A percentile compares a stretch with the other conserved stretches of the same genome.
Conservation (phyloP, 2,113 vertebrate genomes). For the Chunga burmeisteri region DNA sequence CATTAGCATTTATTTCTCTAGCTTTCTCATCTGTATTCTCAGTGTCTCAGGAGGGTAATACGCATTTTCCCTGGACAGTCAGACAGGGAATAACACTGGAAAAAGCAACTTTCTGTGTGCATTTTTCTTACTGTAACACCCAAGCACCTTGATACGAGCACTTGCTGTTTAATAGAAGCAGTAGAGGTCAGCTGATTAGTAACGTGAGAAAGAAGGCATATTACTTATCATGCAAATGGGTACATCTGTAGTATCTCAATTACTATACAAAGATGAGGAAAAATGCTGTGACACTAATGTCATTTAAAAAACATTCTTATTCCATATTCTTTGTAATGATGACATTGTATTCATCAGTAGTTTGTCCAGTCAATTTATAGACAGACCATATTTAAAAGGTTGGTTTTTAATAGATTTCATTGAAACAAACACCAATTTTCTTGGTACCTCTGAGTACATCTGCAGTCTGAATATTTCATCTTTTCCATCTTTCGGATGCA, state of each 20-base stretch:
- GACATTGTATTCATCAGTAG: background rate
- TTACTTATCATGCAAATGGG: background rate
- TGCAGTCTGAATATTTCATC: background rate
- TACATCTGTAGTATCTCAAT: background rate
- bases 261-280: background rate
- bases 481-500: background rate
- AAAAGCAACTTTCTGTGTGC: background rate
- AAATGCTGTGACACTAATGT: background rate
- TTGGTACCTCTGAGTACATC: background rate
- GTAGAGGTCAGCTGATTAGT: background rate
- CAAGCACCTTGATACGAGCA: background rate
- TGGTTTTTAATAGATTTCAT: background rate
- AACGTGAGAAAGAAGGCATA: background rate
- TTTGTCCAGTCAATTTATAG: background rate
- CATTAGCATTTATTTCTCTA: background rate
- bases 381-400: background rate
- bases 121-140: background rate
- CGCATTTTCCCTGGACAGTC: background rate
- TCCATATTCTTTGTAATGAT: background rate
- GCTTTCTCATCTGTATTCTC: background rate
- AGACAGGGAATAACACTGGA: background rate
- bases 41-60: background rate
- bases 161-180: background rate
- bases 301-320: background rate
- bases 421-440: background rate